These are phyloP conservation scores for Busseola fusca DNA, from an alignment of 2,888 invertebrate species.

Conservation along the genomic window DNA sequence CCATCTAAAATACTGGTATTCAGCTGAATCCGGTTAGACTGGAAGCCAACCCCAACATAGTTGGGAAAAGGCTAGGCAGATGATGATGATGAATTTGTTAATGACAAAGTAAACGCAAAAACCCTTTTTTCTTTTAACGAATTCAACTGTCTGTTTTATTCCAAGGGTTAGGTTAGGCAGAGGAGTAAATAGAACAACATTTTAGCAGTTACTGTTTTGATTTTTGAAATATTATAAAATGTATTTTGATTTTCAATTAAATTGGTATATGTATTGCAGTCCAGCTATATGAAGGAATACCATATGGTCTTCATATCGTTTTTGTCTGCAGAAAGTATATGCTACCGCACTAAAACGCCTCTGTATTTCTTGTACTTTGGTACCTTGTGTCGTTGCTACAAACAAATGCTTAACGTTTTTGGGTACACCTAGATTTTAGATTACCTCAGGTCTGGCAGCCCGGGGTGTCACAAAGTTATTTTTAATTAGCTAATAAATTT, in stretches of 20 bases:
- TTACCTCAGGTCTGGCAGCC: not conserved
- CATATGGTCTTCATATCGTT: constrained; percentile 85
- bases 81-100: too few species aligned
- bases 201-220: not conserved
- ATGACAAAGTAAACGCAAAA: too few species aligned
- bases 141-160: too few species aligned
- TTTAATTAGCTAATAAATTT: not conserved
- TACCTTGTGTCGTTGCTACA: constrained; percentile 83
- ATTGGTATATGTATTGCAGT: constrained; percentile 72
- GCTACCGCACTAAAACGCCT: constrained; percentile 76
- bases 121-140: too few species aligned
- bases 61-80: too few species aligned
- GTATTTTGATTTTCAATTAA: not conserved
- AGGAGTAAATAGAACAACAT: not conserved
- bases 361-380: constrained; percentile 64
- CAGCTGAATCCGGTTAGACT: too few species aligned
- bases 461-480: too few species aligned
- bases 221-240: not conserved
- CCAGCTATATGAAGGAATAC: constrained; percentile 84
- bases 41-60: too few species aligned
- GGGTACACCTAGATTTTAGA: not conserved
- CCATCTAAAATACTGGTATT: too few species aligned
- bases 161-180: not conserved
- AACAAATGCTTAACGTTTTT: not conserved
- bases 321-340: constrained; percentile 82